Conservation (phyloP, 1,140 invertebrate genomes). For the Drosophila kurseongensis region DNA sequence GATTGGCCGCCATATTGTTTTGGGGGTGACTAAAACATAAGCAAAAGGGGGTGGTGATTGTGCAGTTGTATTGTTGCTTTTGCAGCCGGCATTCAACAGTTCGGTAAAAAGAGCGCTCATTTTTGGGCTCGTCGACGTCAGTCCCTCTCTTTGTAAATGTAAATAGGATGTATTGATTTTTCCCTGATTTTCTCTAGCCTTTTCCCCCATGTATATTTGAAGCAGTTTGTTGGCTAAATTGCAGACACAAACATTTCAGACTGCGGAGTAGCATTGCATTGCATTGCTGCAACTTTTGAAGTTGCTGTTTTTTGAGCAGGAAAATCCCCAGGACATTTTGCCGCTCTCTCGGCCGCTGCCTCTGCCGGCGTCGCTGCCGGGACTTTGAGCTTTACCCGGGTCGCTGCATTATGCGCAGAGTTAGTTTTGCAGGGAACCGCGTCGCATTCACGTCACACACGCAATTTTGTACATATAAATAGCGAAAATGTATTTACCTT, state of each 20-base stretch:
- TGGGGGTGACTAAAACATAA: constrained; percentile 57
- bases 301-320: constrained; percentile 21
- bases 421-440: constrained; percentile 80
- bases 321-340: constrained; percentile 32
- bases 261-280: constrained; percentile 24
- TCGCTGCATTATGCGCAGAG: constrained; percentile 82
- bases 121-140: constrained; percentile 11
- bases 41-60: constrained; percentile 1
- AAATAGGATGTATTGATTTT: constrained; percentile 78
- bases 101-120: constrained; percentile 56
- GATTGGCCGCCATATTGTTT: constrained; percentile 75
- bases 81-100: constrained; percentile 79
- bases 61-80: constrained; percentile 38
- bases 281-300: constrained; percentile 37
- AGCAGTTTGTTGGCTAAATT: constrained; percentile 17
- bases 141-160: constrained; percentile 37
- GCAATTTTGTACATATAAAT: constrained; percentile 34
- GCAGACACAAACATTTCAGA: constrained; percentile 15
- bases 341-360: constrained; percentile 11
- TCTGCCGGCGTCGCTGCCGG: constrained; percentile 26
- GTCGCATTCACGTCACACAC: constrained; percentile 71
- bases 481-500: constrained; percentile 1
- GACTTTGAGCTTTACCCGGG: constrained; percentile 74
- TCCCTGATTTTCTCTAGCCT: constrained; percentile 40
- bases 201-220: constrained; percentile 39